phyloP scores from a whole-genome alignment of 2,888 invertebrate species.

The Apodemia mormo region DNA sequence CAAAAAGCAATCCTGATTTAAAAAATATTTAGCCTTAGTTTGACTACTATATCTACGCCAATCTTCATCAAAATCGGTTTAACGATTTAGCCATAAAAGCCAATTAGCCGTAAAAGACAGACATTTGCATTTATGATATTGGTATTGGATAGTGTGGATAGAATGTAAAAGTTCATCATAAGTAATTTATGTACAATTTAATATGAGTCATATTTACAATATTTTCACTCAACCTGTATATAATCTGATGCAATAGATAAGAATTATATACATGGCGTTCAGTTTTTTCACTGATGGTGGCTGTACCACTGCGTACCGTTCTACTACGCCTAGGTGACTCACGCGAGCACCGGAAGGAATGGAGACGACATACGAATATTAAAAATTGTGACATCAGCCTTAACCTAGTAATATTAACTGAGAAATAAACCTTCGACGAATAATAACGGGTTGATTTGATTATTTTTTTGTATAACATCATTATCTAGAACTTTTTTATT shows the following conservation, averaged over 20 bases:
- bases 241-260: slow-evolving; percentile 79
- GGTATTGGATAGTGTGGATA: too few species aligned
- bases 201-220: slow-evolving; percentile 35
- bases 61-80: too few species aligned
- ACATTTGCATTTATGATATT: too few species aligned
- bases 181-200: too few species aligned
- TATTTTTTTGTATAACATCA: not conserved
- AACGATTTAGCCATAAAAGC: too few species aligned
- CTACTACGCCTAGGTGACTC: slow-evolving; percentile 68
- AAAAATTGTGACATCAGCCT: slow-evolving; percentile 22
- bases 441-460: not conserved
- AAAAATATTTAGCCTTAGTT: too few species aligned
- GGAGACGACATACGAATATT: slow-evolving; percentile 46
- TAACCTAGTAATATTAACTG: not conserved
- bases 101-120: too few species aligned
- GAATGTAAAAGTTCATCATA: too few species aligned
- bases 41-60: too few species aligned
- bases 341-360: slow-evolving; percentile 51
- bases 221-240: slow-evolving; percentile 53
- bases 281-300: slow-evolving; percentile 50
- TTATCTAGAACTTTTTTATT: too few species aligned
- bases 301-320: slow-evolving; percentile 49
- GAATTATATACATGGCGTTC: slow-evolving; percentile 61
- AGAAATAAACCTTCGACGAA: not conserved
- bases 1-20: too few species aligned